Evolutionary conservation across 1,140 invertebrate genomes (phyloP).

Genomic region (Heliconius hewitsoni): DNA sequence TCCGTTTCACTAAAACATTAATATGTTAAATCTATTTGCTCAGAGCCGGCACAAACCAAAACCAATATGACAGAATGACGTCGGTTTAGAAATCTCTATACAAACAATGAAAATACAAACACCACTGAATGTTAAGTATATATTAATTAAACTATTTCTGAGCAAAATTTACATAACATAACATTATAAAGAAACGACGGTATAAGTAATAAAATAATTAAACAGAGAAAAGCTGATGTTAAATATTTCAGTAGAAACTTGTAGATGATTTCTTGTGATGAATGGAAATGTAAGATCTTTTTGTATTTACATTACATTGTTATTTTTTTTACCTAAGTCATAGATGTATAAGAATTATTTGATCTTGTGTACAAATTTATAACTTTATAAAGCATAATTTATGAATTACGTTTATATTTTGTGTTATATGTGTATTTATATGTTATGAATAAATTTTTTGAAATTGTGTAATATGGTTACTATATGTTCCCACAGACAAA

Average conservation of each 20-base stretch:
- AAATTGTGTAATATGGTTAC: too few relatives aligned
- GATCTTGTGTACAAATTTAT: too few relatives aligned
- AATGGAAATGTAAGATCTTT: background rate
- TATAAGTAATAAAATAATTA: background rate
- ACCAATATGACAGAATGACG: constrained; percentile 1
- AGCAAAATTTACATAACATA: background rate
- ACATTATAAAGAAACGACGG: background rate
- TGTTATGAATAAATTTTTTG: too few relatives aligned
- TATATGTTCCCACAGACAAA: too few relatives aligned
- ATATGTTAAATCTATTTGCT: background rate
- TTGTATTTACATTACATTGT: background rate
- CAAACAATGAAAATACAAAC: constrained; percentile 30
- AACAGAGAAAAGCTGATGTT: background rate
- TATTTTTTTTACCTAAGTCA: too few relatives aligned
- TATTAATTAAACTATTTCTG: constrained; percentile 13
- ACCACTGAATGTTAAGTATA: constrained; percentile 37
- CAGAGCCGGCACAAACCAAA: background rate
- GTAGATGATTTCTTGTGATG: background rate
- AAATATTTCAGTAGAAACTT: background rate
- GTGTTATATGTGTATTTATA: too few relatives aligned
- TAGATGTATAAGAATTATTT: too few relatives aligned
- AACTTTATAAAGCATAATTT: too few relatives aligned
- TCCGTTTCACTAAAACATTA: background rate
- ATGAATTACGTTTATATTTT: too few relatives aligned
- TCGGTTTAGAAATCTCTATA: constrained; percentile 31